Conservation (phyloP, 1,140 invertebrate genomes). For the Micrasema longulum region DNA sequence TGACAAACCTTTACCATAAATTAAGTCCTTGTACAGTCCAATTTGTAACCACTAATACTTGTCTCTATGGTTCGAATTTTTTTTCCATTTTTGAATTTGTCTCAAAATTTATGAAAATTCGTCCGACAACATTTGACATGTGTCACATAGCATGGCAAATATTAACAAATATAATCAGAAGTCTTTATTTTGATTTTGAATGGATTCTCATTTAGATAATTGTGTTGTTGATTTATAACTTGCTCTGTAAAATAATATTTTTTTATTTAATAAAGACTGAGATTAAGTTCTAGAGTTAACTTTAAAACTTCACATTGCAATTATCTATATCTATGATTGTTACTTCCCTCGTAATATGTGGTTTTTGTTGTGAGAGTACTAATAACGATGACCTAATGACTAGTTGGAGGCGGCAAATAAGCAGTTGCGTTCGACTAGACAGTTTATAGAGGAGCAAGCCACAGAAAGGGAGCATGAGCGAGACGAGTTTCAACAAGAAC, state of each 20-base stretch:
- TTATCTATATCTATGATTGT: conserved; percentile 9
- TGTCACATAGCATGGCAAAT: too few species aligned
- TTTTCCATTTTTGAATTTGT: too few species aligned
- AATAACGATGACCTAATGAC: conserved; percentile 14
- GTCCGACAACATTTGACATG: too few species aligned
- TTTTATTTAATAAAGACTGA: too few species aligned
- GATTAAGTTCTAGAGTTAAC: too few species aligned
- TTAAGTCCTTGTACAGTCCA: neutral
- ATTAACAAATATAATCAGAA: too few species aligned
- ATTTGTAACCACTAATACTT: neutral
- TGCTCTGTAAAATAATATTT: too few species aligned
- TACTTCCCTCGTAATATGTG: neutral
- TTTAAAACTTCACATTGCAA: too few species aligned
- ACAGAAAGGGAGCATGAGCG: conserved; percentile 81
- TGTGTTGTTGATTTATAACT: too few species aligned
- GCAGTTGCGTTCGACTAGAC: conserved; percentile 76
- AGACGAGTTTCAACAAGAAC: conserved; percentile 78
- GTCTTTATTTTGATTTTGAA: too few species aligned
- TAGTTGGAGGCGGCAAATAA: conserved; percentile 85
- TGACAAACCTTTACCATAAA: neutral
- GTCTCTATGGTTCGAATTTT: neutral
- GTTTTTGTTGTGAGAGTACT: conserved; percentile 10
- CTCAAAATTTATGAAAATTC: too few species aligned
- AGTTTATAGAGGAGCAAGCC: conserved; percentile 85
- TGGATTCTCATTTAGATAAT: too few species aligned